These are phyloP conservation scores for Pampusana beccarii DNA, from an alignment of 2,113 vertebrate species.

Conservation along the genomic window DNA sequence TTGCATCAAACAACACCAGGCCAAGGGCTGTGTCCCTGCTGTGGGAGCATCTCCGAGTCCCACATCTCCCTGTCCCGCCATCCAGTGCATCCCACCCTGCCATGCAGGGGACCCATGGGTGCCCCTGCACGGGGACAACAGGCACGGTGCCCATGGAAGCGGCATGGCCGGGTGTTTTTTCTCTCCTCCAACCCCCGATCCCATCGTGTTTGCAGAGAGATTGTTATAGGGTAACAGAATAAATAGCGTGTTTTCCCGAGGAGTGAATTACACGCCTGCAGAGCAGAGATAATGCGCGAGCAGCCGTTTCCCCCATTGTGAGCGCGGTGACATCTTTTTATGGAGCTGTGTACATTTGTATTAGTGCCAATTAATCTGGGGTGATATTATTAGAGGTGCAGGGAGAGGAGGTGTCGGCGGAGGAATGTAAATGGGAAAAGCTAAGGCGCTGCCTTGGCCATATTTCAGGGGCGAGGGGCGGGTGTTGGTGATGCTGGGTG, in stretches of 20 bases:
- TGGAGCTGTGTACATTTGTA: slow-evolving; percentile 73
- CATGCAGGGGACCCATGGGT: rapidly evolving
- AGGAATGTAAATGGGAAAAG: slow-evolving; percentile 41
- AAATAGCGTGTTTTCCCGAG: slow-evolving; percentile 68
- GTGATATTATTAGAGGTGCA: slow-evolving; percentile 49
- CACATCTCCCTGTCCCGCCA: not conserved
- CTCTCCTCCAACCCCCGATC: not conserved
- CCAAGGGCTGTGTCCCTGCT: rapidly evolving
- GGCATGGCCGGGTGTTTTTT: not conserved
- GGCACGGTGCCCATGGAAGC: not conserved
- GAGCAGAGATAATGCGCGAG: slow-evolving; percentile 70
- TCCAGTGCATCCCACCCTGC: not conserved
- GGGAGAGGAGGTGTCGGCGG: not conserved
- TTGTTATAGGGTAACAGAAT: slow-evolving; percentile 63
- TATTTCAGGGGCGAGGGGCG: not conserved
- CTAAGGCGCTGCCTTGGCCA: not conserved
- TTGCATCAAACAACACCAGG: rapidly evolving
- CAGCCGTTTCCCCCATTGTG: slow-evolving; percentile 63
- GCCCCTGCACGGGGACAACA: not conserved
- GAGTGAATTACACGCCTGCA: slow-evolving; percentile 75
- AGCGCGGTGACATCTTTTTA: slow-evolving; percentile 72
- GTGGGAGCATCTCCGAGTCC: rapidly evolving
- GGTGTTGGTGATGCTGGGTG: not conserved
- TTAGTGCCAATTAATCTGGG: slow-evolving; percentile 76
- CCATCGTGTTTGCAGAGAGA: slow-evolving; percentile 63